Base-by-base conservation (phyloP, 2,888 invertebrate species). In the Sclerodermus sp. region DNA sequence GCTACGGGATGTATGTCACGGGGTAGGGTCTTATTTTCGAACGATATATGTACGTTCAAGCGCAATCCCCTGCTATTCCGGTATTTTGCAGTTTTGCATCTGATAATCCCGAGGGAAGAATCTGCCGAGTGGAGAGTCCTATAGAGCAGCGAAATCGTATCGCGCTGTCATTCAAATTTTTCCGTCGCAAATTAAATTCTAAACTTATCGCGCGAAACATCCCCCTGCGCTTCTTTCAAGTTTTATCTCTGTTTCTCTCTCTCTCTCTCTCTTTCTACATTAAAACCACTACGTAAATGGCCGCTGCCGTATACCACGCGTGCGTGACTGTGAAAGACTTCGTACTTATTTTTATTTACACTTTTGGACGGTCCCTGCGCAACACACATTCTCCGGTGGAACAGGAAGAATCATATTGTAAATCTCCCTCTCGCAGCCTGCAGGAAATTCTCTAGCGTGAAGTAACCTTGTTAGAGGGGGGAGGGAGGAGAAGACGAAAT, bases 61-160 rank as follows among this genome's bases (percentile, higher is more conserved):
- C 13, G 43, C 36, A 43, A 42, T 9, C 14, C 29, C 13, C 49
- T 49, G 47, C 47, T 50, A 49, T 44, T 31, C 52, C 55, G 62
- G 53, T 62, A 61, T 61, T 62, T 62, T 58, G 44, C 62, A 62
- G 62, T 60, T 62, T 62, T 62, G 49, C 60, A 58, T 60, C 57
- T 47, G 14, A 37, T n/a, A 15, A 16, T 14, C 38, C 18, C 29
- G 16, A 16, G 12, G 52, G 42, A 42, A 51, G 51, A 60, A 60
- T 58, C 55, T 50, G 38, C 49, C 50, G 53, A 58, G 60, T 60
- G 51, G 60, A 54, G 51, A 14, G 15, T 38, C 6, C 6, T 10
- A n/a, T 34, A 34, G 2, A 12, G n/a, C 34, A 8, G 3, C 2
- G 10, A 12, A 13, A 8, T 8, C 12, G 8, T 8, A 8, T 8